Conservation (phyloP, 2,888 invertebrate species). For the Encarsia formosa region DNA sequence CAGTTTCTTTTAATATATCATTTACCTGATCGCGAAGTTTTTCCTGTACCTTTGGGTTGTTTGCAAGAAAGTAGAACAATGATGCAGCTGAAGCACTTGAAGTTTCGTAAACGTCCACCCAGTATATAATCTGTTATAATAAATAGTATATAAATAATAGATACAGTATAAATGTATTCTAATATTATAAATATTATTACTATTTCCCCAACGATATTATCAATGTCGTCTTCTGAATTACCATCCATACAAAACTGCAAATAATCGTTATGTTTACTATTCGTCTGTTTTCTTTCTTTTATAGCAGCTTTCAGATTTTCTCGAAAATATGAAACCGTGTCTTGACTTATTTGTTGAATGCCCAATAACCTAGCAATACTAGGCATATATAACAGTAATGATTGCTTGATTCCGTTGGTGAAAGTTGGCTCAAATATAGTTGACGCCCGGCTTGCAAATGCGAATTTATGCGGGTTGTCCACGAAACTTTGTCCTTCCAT, state of each 20-base stretch:
- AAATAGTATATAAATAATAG: too few species aligned
- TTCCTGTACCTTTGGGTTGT: constrained; percentile 50
- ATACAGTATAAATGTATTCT: too few species aligned
- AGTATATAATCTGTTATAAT: constrained; percentile 55
- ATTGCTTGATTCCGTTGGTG: constrained; percentile 18
- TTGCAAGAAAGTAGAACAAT: constrained; percentile 51
- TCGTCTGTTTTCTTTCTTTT: constrained; percentile 28
- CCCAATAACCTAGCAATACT: constrained; percentile 19
- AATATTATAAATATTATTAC: too few species aligned
- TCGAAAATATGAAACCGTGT: constrained; percentile 34
- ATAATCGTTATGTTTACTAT: constrained; percentile 49
- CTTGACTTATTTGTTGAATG: constrained; percentile 24
- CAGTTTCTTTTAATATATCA: constrained; percentile 34
- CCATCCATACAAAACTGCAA: constrained; percentile 50
- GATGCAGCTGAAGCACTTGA: constrained; percentile 53
- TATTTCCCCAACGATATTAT: constrained; percentile 38
- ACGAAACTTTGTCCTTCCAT: constrained; percentile 37
- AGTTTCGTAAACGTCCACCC: constrained; percentile 56
- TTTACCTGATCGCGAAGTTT: constrained; percentile 52
- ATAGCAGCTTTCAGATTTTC: constrained; percentile 32
- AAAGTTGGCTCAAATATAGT: constrained; percentile 31
- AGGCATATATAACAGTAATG: constrained; percentile 26
- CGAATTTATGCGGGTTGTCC: constrained; percentile 14
- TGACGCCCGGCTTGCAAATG: constrained; percentile 21
- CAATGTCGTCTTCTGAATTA: background rate